These are phyloP conservation scores for Stratiomys singularior DNA, from an alignment of 2,888 invertebrate species.

Conservation along the genomic window DNA sequence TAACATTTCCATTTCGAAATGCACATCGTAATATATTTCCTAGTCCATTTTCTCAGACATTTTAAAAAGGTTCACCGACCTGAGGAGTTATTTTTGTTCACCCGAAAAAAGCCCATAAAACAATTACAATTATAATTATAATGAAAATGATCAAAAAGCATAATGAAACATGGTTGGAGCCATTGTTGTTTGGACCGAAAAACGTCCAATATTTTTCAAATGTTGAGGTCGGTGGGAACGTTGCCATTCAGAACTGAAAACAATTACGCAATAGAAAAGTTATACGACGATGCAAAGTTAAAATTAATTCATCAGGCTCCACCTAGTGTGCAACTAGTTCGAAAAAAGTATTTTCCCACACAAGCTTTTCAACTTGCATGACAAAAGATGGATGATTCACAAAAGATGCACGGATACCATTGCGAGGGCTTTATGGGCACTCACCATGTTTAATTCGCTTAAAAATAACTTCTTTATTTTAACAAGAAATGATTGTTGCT, in stretches of 20 bases:
- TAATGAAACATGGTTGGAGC: background rate
- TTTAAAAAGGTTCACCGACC: background rate
- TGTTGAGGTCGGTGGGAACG: conserved; percentile 3
- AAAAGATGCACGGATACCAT: background rate
- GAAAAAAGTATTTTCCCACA: background rate
- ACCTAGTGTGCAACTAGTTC: background rate
- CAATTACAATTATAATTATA: background rate
- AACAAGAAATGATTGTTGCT: background rate
- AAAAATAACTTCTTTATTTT: conserved; percentile 4
- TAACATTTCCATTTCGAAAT: no score
- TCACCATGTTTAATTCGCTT: conserved; percentile 21
- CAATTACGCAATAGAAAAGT: conserved; percentile 22
- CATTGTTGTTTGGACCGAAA: background rate
- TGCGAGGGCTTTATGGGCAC: conserved; percentile 39
- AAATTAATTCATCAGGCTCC: background rate
- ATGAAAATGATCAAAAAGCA: background rate
- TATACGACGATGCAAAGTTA: background rate
- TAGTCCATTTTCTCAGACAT: background rate
- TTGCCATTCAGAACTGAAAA: background rate
- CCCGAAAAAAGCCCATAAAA: background rate
- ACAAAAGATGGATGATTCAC: background rate
- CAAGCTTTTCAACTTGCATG: conserved; percentile 7
- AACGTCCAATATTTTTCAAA: background rate
- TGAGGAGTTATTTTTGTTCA: no score
- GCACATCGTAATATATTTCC: no score